Evolutionary conservation across 2,888 invertebrate species (phyloP).

Genomic region (Siphlonurus alternatus): DNA sequence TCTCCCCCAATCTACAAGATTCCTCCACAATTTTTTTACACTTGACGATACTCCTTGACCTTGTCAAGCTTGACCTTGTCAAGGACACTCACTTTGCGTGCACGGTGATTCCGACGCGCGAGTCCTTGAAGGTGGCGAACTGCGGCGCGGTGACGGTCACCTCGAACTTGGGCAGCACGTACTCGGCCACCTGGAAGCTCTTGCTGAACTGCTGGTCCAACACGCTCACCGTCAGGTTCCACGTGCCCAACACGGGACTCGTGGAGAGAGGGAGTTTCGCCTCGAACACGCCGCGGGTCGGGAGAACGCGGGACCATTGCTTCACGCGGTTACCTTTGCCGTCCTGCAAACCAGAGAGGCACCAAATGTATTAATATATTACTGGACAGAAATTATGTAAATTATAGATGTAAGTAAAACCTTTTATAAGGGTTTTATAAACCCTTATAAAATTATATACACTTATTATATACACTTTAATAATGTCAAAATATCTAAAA

Average conservation of each 20-base stretch:
- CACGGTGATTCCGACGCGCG: slow-evolving; percentile 55
- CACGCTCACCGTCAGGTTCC: slow-evolving; percentile 58
- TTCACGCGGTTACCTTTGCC: slow-evolving; percentile 63
- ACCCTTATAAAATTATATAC: no score
- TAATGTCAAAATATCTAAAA: no score
- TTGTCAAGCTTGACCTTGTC: no score
- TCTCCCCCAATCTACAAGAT: no score
- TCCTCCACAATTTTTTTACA: no score
- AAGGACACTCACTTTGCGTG: slow-evolving; percentile 53
- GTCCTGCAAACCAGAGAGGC: slow-evolving; percentile 44
- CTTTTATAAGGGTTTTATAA: no score
- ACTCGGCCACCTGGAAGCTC: slow-evolving; percentile 69
- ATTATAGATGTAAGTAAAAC: no score
- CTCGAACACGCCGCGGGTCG: slow-evolving; percentile 57
- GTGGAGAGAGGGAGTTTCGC: slow-evolving; percentile 60
- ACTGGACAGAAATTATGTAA: no score
- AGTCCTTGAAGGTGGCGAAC: slow-evolving; percentile 66
- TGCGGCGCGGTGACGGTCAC: slow-evolving; percentile 67
- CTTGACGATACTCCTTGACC: no score
- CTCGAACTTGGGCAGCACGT: slow-evolving; percentile 85
- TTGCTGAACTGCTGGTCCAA: slow-evolving; percentile 49
- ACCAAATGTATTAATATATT: no score
- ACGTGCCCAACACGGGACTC: slow-evolving; percentile 71
- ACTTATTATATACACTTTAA: no score
- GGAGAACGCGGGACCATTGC: slow-evolving; percentile 50